These are phyloP conservation scores for Crocodylus rhombifer DNA, from an alignment of 2,797 vertebrate species.

Conservation along the genomic window DNA sequence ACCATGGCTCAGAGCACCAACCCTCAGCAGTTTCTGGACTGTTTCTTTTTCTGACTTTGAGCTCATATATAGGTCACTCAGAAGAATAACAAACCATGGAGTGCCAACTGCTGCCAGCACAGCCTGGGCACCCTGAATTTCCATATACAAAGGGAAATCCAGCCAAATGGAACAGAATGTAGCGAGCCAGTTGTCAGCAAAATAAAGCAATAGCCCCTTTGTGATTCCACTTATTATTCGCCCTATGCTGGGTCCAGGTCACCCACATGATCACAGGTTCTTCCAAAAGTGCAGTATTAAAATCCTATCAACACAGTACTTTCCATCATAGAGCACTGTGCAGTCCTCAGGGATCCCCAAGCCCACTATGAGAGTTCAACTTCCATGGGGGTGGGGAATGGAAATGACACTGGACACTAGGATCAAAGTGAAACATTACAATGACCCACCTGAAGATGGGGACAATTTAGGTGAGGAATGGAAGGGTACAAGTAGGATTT, in stretches of 20 bases:
- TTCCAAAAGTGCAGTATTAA: rapidly evolving
- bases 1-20: rapidly evolving
- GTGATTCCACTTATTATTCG: no score
- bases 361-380: neutral
- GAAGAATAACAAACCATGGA: rapidly evolving
- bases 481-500: rapidly evolving
- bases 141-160: no score
- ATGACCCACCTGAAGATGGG: rapidly evolving
- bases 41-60: neutral
- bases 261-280: rapidly evolving
- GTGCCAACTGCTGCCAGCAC: rapidly evolving
- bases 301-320: neutral
- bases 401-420: no score
- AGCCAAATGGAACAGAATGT: rapidly evolving
- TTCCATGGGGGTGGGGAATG: neutral
- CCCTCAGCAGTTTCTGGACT: rapidly evolving
- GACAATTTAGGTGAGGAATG: rapidly evolving
- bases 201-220: neutral
- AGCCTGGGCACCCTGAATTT: neutral
- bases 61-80: rapidly evolving
- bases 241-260: neutral
- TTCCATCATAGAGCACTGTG: no score
- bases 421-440: rapidly evolving
- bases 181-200: rapidly evolving
- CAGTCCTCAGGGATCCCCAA: neutral